These are phyloP conservation scores for Nyctibius grandis DNA, from an alignment of 2,797 vertebrate species.

Conservation along the genomic window DNA sequence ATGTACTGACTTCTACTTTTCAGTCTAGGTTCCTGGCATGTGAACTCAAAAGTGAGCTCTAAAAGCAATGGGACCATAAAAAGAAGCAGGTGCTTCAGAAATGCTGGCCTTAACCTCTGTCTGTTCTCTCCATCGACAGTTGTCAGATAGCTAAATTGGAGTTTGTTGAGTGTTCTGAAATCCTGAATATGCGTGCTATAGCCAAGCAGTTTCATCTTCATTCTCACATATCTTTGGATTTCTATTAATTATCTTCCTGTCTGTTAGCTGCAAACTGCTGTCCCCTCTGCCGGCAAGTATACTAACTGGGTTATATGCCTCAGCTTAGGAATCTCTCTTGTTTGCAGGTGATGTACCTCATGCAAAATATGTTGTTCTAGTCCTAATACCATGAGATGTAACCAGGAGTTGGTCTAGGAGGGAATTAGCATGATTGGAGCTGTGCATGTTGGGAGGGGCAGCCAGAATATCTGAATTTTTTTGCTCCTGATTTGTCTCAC, in stretches of 20 bases:
- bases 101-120: not conserved
- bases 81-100: not conserved
- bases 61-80: not conserved
- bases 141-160: not conserved
- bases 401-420: not conserved
- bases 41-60: not conserved
- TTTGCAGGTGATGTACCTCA: not conserved
- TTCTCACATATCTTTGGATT: not conserved
- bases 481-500: not conserved
- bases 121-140: not conserved
- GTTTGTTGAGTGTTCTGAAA: not conserved
- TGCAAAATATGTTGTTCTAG: not conserved
- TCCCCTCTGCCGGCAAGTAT: not conserved
- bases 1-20: not conserved
- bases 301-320: not conserved
- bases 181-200: not conserved
- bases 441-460: accelerated
- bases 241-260: not conserved
- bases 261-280: not conserved
- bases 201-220: not conserved
- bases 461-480: not conserved
- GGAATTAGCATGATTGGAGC: not conserved
- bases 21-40: not conserved
- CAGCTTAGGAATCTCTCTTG: accelerated
- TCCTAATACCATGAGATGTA: not conserved